Conservation (phyloP, 2,888 invertebrate species). For the Torymus texanus region DNA sequence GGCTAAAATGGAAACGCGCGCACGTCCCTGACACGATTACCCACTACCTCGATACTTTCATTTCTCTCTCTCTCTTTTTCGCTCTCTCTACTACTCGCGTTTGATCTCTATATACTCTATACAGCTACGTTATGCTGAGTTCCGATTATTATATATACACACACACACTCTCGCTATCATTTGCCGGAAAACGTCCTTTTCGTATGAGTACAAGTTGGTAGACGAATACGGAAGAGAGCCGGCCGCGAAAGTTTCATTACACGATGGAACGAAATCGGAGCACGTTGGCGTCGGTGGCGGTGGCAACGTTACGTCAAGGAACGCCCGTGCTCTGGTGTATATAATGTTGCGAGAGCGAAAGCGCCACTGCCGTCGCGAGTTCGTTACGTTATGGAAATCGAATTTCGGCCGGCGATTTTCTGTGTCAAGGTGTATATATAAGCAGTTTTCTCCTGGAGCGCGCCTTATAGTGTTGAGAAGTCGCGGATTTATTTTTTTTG, state of each 20-base stretch:
- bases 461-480: too few relatives aligned
- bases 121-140: too few relatives aligned
- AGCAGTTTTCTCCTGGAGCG: too few relatives aligned
- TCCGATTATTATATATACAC: conserved; percentile 5
- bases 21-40: conserved; percentile 61
- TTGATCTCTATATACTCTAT: neutral
- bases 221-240: conserved; percentile 18
- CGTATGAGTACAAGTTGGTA: neutral
- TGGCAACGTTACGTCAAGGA: too few relatives aligned
- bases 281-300: neutral
- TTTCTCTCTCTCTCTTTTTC: conserved; percentile 59
- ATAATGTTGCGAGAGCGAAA: neutral
- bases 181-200: conserved; percentile 19
- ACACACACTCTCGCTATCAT: conserved; percentile 29
- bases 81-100: neutral
- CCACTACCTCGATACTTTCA: conserved; percentile 58
- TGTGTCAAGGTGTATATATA: conserved; percentile 19
- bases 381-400: neutral
- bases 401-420: conserved; percentile 4
- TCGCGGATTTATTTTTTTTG: too few relatives aligned
- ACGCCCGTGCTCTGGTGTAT: too few relatives aligned
- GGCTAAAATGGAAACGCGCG: conserved; percentile 54
- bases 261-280: conserved; percentile 17
- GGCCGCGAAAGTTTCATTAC: conserved; percentile 19
- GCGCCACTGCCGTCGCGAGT: conserved; percentile 5